A percentile compares a stretch with the other conserved stretches of the same genome.
phyloP scores from a whole-genome alignment of 64 coral and sea anemone species.

The Montipora foliosa region DNA sequence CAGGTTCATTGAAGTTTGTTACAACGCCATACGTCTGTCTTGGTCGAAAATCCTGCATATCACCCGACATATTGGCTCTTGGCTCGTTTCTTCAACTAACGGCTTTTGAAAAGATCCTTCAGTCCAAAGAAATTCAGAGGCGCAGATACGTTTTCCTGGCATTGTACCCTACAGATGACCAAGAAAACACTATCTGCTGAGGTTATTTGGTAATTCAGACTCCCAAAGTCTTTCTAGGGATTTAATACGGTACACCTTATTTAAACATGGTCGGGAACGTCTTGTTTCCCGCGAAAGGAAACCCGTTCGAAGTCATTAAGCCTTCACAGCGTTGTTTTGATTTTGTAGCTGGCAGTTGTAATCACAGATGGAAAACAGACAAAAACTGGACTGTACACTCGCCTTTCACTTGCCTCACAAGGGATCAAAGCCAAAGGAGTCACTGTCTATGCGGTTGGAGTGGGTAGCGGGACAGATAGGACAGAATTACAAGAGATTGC shows the following conservation, averaged over 20 bases:
- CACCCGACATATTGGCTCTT: too few relatives aligned
- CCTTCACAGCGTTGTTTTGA: not conserved
- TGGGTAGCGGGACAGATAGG: slow-evolving; percentile 24
- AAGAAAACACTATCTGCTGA: too few relatives aligned
- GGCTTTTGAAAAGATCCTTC: too few relatives aligned
- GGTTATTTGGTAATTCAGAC: too few relatives aligned
- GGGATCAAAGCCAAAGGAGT: slow-evolving; percentile 45
- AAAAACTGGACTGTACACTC: slow-evolving; percentile 23
- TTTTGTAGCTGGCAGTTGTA: slow-evolving; percentile 47
- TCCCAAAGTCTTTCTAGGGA: too few relatives aligned
- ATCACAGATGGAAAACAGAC: slow-evolving; percentile 74
- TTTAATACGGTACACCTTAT: not conserved
- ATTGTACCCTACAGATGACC: too few relatives aligned
- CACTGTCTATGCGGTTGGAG: slow-evolving; percentile 58
- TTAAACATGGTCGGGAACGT: too few relatives aligned
- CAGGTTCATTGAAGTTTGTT: not conserved
- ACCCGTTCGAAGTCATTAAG: not conserved
- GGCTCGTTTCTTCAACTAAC: too few relatives aligned
- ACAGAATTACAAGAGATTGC: slow-evolving; percentile 54
- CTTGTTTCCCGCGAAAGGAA: not conserved
- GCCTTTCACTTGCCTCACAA: slow-evolving; percentile 31
- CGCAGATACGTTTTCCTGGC: too few relatives aligned
- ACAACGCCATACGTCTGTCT: too few relatives aligned
- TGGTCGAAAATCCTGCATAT: too few relatives aligned
- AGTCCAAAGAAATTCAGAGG: too few relatives aligned